Base-by-base conservation (phyloP, 2,113 vertebrate species). In the Seriola dumerili region DNA sequence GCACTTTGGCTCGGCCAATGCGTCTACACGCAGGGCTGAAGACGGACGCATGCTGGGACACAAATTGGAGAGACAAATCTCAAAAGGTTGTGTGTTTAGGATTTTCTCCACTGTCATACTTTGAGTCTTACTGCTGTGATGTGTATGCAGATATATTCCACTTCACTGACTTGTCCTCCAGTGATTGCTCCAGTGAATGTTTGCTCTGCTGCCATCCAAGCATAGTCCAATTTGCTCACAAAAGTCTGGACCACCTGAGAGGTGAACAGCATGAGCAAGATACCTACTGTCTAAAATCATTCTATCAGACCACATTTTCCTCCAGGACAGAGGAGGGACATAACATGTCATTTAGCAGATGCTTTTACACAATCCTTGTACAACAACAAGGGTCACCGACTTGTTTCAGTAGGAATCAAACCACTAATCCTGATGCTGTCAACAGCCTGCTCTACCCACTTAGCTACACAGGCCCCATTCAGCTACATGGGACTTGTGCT, bases 51-150 rank as follows among this genome's bases (percentile, higher is more conserved):
- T 8, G 73, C 78, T 72, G 81, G 61, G 72, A 71, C 50, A 69
- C 62, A 83, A 64, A 73, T 44, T 59, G 57, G 85, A 78, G 36
- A 76, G 50, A 52, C 21, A 74, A 64, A 69, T 29, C 81, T 76
- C 0, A 21, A 90, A 82, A 72, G 71, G 67, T 46, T 68, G 62
- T 50, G 8, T 40, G 23, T 85, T 80, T 14, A 72, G 7, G 69
- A 77, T 71, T 74, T 74, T 85, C 8, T 68, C 3, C 11, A 7
- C 62, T 80, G 54, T 36, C 40, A 32, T 21, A 62, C n/a, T 80
- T 83, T 44, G 25, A 67, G 50, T 44, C 67, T 42, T 71, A 54
- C 66, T 58, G 44, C 62, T 78, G 55, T n/a, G 64, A 13, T 42
- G 50, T 59, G n/a, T 55, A 21, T 69, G 76, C 61, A 46, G 12